Evolutionary conservation across 2,797 vertebrate genomes (phyloP), one percentile per base, ranked within the genome.

Genomic region (Dicrostonyx torquatus): DNA sequence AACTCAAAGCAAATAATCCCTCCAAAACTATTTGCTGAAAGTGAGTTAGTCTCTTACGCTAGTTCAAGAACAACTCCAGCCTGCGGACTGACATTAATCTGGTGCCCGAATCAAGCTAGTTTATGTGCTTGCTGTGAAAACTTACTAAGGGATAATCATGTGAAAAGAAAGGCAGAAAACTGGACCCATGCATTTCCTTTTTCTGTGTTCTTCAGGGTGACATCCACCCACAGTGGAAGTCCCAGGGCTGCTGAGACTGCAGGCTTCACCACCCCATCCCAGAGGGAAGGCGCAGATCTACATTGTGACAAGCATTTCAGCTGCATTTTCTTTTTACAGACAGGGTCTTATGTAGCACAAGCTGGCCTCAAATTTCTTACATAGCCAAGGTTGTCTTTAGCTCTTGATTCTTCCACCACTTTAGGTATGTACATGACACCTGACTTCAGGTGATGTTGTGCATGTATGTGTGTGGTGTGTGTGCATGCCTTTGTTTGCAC

Each of bases 141-240:
- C 2, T 53, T 66, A 70, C 72, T 78, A 64, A 55, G n/a, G 11
- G 40, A 15, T 43, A 83, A 55, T 31, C 53, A 50, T 34, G 43
- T 87, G 70, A 91, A 60, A 89, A 80, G 80, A 0, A 48, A 37
- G 45, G 45, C 87, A 48, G 22, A 85, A 92, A 29, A 60, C 43
- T 75, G 53, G 40, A 40, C 37, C 14, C 20, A 88, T 18, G 29
- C 87, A 50, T 58, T 80, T 86, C 79, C 85, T 17, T 5, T 91
- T 93, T 83, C 17, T 24, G 14, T 89, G 48, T 60, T 88, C 82
- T 58, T 89, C 68, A 82, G 58, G 50, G 31, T 88, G 45, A 92
- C 26, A 40, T 90, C 31, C 18, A 88, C 58, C 45, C n/a, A 22
- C n/a, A 80, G 43, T 29, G 66, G 91, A 86, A 85, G 50, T 29